phyloP scores from a whole-genome alignment of 2,888 invertebrate species.

The Teleiodes luculella region DNA sequence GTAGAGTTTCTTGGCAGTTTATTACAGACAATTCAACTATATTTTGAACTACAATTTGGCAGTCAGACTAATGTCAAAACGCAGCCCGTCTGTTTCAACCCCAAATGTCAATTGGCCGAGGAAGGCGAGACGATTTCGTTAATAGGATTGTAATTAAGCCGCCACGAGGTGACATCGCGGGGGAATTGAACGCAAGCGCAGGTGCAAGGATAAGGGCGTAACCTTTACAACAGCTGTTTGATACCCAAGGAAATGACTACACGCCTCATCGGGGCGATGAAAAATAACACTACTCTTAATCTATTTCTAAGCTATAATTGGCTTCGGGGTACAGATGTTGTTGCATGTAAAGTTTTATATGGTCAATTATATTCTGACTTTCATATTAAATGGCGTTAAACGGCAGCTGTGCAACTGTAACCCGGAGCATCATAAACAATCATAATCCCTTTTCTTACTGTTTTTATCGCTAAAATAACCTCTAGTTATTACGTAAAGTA shows the following conservation, averaged over 20 bases:
- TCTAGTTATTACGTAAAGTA: no score
- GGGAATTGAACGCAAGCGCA: constrained; percentile 48
- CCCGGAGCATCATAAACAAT: constrained; percentile 10
- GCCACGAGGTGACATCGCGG: constrained; percentile 41
- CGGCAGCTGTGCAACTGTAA: constrained; percentile 26
- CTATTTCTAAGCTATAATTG: constrained; percentile 54
- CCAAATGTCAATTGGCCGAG: constrained; percentile 40
- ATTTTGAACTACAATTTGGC: no score
- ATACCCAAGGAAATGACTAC: constrained; percentile 55
- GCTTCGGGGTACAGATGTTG: constrained; percentile 37
- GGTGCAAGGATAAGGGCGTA: constrained; percentile 70
- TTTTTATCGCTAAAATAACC: no score
- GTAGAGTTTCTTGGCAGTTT: no score
- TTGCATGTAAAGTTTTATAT: constrained; percentile 16
- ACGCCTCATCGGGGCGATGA: constrained; percentile 43
- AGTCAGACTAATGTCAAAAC: no score
- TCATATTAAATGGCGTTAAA: neutral
- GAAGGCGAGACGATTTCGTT: constrained; percentile 52
- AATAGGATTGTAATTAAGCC: constrained; percentile 67
- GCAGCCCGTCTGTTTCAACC: no score
- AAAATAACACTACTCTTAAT: constrained; percentile 48
- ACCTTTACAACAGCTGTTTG: constrained; percentile 72
- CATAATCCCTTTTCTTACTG: constrained; percentile 5
- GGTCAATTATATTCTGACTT: neutral
- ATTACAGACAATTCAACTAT: no score